phyloP scores from a whole-genome alignment of 2,888 invertebrate genomes.

The Yponomeuta evonymella region DNA sequence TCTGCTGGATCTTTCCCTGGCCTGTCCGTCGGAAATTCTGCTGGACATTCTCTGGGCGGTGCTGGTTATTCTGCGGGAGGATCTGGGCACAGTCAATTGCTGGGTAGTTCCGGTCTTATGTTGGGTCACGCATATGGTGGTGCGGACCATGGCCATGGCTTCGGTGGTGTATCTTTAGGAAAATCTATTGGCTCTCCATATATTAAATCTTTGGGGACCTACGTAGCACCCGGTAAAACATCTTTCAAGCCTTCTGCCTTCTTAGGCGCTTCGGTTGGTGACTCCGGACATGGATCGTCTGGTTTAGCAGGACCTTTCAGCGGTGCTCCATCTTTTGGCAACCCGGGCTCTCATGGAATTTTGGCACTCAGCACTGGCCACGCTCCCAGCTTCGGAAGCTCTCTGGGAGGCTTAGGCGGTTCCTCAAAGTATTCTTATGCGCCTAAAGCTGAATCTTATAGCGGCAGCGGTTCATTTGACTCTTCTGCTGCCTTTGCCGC shows the following conservation, averaged over 20 bases:
- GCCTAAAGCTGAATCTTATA: constrained; percentile 38
- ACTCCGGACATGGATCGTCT: constrained; percentile 46
- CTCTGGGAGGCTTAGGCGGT: constrained; percentile 43
- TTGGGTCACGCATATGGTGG: constrained; percentile 17
- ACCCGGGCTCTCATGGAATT: constrained; percentile 1
- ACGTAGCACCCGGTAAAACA: constrained; percentile 46
- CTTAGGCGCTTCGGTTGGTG: constrained; percentile 56
- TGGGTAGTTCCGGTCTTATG: constrained; percentile 17
- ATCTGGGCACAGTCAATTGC: constrained; percentile 16
- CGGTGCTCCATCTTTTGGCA: constrained; percentile 43
- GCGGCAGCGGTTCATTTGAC: constrained; percentile 42
- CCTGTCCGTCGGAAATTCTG: constrained; percentile 28
- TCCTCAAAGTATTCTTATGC: constrained; percentile 48
- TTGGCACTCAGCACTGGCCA: constrained; percentile 28
- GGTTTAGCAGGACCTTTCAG: constrained; percentile 45
- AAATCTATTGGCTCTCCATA: constrained; percentile 27
- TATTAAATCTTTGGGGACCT: constrained; percentile 45
- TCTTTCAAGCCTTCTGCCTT: constrained; percentile 68
- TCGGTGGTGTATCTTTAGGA: constrained; percentile 21
- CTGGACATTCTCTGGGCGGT: constrained; percentile 23
- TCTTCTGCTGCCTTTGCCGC: constrained; percentile 49
- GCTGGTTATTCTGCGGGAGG: constrained; percentile 17
- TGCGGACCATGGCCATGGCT: constrained; percentile 9
- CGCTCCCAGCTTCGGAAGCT: constrained; percentile 43
- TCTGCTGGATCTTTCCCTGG: constrained; percentile 23